phyloP scores from a whole-genome alignment of 2,113 vertebrate species.

The Bungarus multicinctus region DNA sequence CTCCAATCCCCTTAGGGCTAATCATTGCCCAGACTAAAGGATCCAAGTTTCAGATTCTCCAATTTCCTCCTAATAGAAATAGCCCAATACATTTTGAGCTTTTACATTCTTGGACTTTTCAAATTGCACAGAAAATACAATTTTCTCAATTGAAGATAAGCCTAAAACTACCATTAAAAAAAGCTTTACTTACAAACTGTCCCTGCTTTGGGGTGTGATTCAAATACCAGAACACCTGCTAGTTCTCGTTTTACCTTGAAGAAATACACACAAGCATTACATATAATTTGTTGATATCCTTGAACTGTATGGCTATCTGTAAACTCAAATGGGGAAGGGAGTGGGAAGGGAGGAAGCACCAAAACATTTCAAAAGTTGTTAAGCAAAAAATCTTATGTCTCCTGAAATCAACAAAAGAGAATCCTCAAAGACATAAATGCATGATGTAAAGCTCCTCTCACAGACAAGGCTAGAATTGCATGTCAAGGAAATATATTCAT shows the following conservation, averaged over 20 bases:
- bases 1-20: not conserved
- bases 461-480: not conserved
- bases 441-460: not conserved
- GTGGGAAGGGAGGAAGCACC: not conserved
- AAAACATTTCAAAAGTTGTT: not conserved
- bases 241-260: slow-evolving; percentile 91
- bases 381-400: not conserved
- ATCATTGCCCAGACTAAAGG: not conserved
- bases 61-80: not conserved
- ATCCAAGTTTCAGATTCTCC: not conserved
- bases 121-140: slow-evolving; percentile 9
- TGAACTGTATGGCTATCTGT: not conserved
- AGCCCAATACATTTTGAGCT: not conserved
- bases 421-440: not conserved
- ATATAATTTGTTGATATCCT: not conserved
- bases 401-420: not conserved
- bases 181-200: slow-evolving; percentile 88
- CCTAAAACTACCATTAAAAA: not conserved
- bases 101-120: not conserved
- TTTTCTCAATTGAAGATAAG: slow-evolving; percentile 19
- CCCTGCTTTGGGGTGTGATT: slow-evolving; percentile 93
- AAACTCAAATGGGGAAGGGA: not conserved
- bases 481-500: not conserved
- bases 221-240: slow-evolving; percentile 93
- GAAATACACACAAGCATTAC: slow-evolving; percentile 28